A percentile compares a stretch with the other conserved stretches of the same genome.
Conservation (phyloP, 2,113 vertebrate genomes). For the Amphilophus citrinellus region DNA sequence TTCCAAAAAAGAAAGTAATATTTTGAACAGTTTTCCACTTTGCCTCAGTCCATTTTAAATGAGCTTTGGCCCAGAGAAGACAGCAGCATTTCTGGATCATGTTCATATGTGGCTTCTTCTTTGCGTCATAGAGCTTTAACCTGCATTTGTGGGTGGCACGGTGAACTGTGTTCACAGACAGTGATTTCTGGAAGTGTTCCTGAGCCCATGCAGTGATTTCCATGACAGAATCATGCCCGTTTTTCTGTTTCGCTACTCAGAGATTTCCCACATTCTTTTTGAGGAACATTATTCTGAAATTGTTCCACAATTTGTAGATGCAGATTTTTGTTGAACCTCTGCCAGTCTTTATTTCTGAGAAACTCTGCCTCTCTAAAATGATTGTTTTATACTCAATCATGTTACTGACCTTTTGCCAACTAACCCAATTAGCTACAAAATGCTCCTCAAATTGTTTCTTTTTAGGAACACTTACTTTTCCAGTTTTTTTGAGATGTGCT, state of each 20-base stretch:
- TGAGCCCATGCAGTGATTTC: no score
- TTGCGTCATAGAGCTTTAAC: no score
- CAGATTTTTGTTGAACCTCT: neutral
- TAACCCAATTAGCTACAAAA: neutral
- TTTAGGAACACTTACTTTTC: neutral
- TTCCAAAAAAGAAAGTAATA: neutral
- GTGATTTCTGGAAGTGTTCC: no score
- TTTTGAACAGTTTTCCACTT: neutral
- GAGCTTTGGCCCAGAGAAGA: neutral
- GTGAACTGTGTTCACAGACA: no score
- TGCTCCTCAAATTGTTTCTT: neutral
- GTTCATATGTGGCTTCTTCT: neutral
- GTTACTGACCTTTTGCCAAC: neutral
- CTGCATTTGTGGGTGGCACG: no score
- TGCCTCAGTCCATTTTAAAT: neutral
- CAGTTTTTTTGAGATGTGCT: neutral
- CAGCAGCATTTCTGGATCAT: neutral
- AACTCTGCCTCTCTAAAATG: neutral
- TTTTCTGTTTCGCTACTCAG: neutral
- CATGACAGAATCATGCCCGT: neutral
- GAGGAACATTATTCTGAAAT: neutral
- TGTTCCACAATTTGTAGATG: conserved; percentile 1
- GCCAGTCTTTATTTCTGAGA: neutral
- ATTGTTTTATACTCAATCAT: neutral
- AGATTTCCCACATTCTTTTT: neutral